Conservation (phyloP, 2,888 invertebrate genomes). For the Lydus trimaculatus region DNA sequence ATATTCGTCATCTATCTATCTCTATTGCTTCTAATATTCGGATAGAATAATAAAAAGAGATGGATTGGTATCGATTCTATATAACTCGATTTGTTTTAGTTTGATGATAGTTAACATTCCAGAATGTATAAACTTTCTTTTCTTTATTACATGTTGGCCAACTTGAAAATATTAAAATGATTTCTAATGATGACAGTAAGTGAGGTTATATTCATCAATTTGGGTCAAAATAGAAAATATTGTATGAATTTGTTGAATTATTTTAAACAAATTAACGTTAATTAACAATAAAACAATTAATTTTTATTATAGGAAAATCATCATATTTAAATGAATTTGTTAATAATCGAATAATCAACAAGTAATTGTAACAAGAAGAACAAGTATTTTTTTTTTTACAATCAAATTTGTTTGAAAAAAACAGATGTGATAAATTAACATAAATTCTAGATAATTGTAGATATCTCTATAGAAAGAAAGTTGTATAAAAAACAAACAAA, state of each 20-base stretch:
- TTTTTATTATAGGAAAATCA: constrained; percentile 5
- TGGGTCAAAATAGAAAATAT: constrained; percentile 39
- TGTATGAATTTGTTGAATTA: constrained; percentile 29
- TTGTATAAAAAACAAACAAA: neutral
- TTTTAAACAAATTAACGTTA: constrained; percentile 21
- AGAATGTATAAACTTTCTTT: neutral
- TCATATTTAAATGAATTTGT: neutral
- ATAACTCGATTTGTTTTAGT: no score
- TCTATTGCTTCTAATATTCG: no score
- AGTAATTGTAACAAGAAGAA: neutral
- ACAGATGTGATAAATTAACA: constrained; percentile 42
- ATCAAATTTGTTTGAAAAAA: constrained; percentile 24
- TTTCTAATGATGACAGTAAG: constrained; percentile 30
- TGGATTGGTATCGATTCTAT: no score
- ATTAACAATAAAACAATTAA: constrained; percentile 7
- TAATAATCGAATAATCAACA: constrained; percentile 7
- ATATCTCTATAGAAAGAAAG: neutral
- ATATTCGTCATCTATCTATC: no score
- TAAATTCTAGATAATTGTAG: neutral
- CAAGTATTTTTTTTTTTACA: neutral
- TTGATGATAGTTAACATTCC: neutral
- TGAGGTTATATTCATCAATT: constrained; percentile 43
- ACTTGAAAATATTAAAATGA: neutral
- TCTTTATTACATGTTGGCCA: neutral
- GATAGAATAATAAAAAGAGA: no score